Conservation (phyloP, 2,113 vertebrate genomes). For the Cryptomyrus ogoouensis region DNA sequence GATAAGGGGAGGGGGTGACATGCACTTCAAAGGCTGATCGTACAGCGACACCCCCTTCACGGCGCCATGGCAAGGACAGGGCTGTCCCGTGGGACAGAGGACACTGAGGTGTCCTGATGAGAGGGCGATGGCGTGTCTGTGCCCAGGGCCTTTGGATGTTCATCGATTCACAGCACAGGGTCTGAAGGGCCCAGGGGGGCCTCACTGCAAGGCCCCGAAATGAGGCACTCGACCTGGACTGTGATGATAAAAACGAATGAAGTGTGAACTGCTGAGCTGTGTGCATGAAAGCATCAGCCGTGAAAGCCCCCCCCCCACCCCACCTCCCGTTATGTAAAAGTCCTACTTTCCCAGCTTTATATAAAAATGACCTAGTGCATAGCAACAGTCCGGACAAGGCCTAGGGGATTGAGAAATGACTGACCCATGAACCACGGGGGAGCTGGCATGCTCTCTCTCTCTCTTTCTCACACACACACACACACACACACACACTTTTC, state of each 20-base stretch:
- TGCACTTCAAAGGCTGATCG: background rate
- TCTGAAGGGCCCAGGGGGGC: background rate
- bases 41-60: background rate
- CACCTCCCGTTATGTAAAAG: background rate
- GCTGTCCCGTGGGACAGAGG: background rate
- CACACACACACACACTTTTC: background rate
- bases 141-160: background rate
- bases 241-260: background rate
- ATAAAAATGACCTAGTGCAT: constrained; percentile 5
- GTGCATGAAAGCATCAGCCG: background rate
- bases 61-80: background rate
- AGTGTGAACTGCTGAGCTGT: background rate
- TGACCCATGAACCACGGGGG: background rate
- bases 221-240: background rate
- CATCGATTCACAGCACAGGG: background rate
- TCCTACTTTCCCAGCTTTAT: constrained; percentile 11
- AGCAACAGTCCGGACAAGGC: background rate
- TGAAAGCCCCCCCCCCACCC: background rate
- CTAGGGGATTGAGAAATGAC: background rate
- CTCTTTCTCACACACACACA: background rate
- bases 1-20: background rate
- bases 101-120: background rate
- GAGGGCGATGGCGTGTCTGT: background rate
- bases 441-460: background rate
- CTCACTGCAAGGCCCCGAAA: background rate